These are phyloP conservation scores for Lepus townsendii DNA, from an alignment of 2,797 vertebrate genomes.

Conservation along the genomic window DNA sequence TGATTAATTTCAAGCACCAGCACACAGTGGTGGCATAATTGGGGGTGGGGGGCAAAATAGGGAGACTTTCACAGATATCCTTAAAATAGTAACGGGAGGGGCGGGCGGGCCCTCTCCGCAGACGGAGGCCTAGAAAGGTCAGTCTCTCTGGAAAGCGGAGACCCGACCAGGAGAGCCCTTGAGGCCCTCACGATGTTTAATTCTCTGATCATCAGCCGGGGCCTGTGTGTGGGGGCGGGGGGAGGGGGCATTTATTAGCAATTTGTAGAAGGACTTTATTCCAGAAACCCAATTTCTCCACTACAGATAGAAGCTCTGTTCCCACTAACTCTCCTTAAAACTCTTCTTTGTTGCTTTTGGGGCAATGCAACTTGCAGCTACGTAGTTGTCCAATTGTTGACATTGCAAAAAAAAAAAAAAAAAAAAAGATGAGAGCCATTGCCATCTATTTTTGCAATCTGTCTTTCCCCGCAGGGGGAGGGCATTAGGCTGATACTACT, in stretches of 20 bases:
- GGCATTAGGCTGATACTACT: not conserved
- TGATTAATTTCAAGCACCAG: slow-evolving; percentile 84
- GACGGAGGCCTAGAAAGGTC: slow-evolving; percentile 77
- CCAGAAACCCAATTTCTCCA: slow-evolving; percentile 13
- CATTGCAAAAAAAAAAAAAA: not conserved
- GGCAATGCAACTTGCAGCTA: slow-evolving; percentile 3
- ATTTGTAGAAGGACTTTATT: slow-evolving; percentile 56
- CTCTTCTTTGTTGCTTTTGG: slow-evolving; percentile 10
- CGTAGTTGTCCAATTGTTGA: slow-evolving; percentile 54
- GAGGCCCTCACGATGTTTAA: slow-evolving; percentile 71
- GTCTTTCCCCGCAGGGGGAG: not conserved
- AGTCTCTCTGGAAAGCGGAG: slow-evolving; percentile 68
- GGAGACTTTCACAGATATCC: slow-evolving; percentile 61
- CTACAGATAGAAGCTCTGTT: not conserved
- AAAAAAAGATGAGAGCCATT: not conserved
- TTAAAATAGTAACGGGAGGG: slow-evolving; percentile 77
- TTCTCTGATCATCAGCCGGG: slow-evolving; percentile 58
- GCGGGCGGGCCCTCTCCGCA: slow-evolving; percentile 45
- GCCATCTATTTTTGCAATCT: not conserved
- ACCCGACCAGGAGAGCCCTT: slow-evolving; percentile 66
- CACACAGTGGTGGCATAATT: slow-evolving; percentile 77
- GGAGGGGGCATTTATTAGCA: slow-evolving; percentile 37
- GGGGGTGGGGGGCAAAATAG: slow-evolving; percentile 56
- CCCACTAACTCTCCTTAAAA: slow-evolving; percentile 34
- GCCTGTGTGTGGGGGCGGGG: slow-evolving; percentile 13